Evolutionary conservation across 2,888 invertebrate species (phyloP).

Genomic region (Ochlodes sylvanus): DNA sequence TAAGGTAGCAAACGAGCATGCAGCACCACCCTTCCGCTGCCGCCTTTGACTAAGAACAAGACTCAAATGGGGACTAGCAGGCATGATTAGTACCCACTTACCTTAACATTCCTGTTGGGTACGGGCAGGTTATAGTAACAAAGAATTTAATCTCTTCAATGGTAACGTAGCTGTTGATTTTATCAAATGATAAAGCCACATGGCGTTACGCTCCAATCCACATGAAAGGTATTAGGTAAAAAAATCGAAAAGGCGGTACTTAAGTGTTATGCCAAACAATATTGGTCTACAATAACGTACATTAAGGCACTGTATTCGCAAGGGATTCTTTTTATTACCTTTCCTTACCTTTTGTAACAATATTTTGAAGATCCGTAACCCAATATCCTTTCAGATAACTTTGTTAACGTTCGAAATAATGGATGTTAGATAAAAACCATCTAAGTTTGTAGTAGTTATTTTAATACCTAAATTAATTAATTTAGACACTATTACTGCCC

Average conservation of each 20-base stretch:
- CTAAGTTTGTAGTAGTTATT: background rate
- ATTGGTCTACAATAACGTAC: constrained; percentile 34
- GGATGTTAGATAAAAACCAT: background rate
- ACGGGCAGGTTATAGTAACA: background rate
- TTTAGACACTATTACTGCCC: too few species aligned
- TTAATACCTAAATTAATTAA: too few species aligned
- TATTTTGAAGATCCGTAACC: constrained; percentile 31
- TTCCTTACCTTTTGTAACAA: constrained; percentile 24
- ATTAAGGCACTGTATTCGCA: constrained; percentile 29
- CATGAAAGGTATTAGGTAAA: constrained; percentile 31
- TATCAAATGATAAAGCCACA: background rate
- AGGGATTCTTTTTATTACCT: constrained; percentile 28
- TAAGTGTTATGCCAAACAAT: constrained; percentile 36
- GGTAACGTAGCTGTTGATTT: background rate
- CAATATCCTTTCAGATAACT: constrained; percentile 14
- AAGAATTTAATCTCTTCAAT: constrained; percentile 15
- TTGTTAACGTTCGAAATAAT: constrained; percentile 12
- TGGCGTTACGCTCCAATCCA: constrained; percentile 14
- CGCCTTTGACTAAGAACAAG: too few species aligned
- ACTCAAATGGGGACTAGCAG: too few species aligned
- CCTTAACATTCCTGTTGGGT: too few species aligned
- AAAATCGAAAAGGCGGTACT: constrained; percentile 30
- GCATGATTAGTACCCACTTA: too few species aligned
- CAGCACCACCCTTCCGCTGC: too few species aligned
- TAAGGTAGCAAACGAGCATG: too few species aligned